Percentiles rank a stretch among this genome's conserved stretches.
These are phyloP conservation scores for Rattus rattus DNA, from an alignment of 2,113 vertebrate genomes.

Conservation along the genomic window DNA sequence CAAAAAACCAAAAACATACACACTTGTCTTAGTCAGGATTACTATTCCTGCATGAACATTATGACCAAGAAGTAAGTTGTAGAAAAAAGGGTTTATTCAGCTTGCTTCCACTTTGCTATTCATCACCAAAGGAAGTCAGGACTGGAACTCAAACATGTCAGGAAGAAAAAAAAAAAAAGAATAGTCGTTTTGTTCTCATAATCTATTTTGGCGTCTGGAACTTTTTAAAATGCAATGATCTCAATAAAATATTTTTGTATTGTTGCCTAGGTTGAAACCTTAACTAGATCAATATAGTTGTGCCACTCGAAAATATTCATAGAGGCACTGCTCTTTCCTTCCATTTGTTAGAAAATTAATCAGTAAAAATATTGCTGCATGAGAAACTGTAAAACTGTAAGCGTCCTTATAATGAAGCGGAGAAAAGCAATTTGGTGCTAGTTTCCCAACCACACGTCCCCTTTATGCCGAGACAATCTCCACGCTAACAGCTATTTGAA, in stretches of 20 bases:
- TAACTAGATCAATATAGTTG: neutral
- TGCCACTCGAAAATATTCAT: conserved; percentile 39
- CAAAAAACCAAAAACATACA: too few species aligned
- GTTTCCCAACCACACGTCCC: neutral
- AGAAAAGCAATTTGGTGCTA: neutral
- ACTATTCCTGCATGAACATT: too few species aligned
- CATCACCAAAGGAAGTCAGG: too few species aligned
- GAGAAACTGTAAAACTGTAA: neutral
- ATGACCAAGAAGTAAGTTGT: too few species aligned
- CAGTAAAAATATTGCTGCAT: neutral
- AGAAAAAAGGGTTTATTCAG: too few species aligned
- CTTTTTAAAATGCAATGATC: neutral
- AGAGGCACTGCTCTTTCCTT: neutral
- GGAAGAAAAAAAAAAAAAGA: neutral
- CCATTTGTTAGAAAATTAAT: conserved; percentile 39
- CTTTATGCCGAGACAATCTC: neutral
- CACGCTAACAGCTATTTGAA: neutral
- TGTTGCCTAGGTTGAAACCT: neutral
- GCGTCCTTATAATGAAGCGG: neutral
- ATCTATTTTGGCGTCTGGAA: neutral
- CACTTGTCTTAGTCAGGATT: too few species aligned
- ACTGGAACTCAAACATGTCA: too few species aligned
- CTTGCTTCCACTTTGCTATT: too few species aligned
- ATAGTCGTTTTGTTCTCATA: neutral
- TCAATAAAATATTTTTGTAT: neutral